These are phyloP conservation scores for Tethya wilhelma DNA, from an alignment of 37 sponge, comb jelly and placozoan genomes.

Conservation along the genomic window DNA sequence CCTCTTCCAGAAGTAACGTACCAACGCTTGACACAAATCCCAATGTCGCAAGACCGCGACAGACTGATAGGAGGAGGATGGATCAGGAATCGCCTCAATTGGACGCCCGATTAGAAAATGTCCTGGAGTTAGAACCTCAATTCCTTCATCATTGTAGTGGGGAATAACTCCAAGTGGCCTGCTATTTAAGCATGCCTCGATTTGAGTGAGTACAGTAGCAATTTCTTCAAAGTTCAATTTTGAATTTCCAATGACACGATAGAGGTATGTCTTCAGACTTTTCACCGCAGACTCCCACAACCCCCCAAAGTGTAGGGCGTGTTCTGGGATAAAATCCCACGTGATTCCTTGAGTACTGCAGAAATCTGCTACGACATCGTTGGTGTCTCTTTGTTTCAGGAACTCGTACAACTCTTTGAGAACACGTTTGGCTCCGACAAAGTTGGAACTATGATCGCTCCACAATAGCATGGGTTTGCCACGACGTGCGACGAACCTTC, in stretches of 20 bases:
- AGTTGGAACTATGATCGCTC: constrained; percentile 65
- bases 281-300: constrained; percentile 18
- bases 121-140: constrained; percentile 45
- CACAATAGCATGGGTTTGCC: constrained; percentile 44
- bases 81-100: constrained; percentile 20
- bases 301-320: constrained; percentile 13
- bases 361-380: neutral
- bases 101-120: constrained; percentile 49
- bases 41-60: constrained; percentile 5
- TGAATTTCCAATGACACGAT: neutral
- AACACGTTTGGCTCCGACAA: constrained; percentile 5
- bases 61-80: too few species aligned
- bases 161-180: constrained; percentile 27
- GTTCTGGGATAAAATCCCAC: neutral
- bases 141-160: constrained; percentile 27
- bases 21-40: constrained; percentile 32
- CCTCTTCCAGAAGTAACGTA: constrained; percentile 44
- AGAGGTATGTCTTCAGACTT: neutral
- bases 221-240: neutral
- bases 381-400: neutral
- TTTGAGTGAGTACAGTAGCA: constrained; percentile 7
- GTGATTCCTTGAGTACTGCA: neutral
- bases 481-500: constrained; percentile 33
- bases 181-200: constrained; percentile 39
- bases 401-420: constrained; percentile 3